These are phyloP conservation scores for Ericerus pela DNA, from an alignment of 1,140 invertebrate genomes.

Conservation along the genomic window DNA sequence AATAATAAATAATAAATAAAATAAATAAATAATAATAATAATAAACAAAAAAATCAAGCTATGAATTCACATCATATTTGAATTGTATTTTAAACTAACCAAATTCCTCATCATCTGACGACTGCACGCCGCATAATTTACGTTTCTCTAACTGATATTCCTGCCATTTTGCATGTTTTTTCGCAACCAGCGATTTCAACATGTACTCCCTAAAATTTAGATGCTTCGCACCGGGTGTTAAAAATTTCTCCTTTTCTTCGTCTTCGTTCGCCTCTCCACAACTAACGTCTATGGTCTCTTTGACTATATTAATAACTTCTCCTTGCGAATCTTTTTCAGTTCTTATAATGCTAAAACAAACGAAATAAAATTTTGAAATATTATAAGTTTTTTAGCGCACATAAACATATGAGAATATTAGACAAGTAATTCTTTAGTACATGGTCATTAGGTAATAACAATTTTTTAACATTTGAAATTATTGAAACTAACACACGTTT, in stretches of 20 bases:
- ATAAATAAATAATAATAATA: too few relatives aligned
- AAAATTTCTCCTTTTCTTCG: slow-evolving; percentile 26
- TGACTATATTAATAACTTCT: slow-evolving; percentile 15
- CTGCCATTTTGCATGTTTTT: background rate
- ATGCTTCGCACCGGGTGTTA: slow-evolving; percentile 44
- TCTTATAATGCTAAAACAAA: slow-evolving; percentile 16
- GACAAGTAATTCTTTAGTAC: too few relatives aligned
- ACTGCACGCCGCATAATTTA: background rate
- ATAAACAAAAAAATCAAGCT: too few relatives aligned
- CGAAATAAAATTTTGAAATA: too few relatives aligned
- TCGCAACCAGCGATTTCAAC: slow-evolving; percentile 15
- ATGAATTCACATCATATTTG: too few relatives aligned
- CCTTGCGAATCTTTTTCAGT: slow-evolving; percentile 16
- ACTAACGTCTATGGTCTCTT: slow-evolving; percentile 15
- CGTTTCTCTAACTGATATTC: background rate
- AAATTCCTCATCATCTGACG: background rate
- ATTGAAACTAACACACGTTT: too few relatives aligned
- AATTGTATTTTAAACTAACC: too few relatives aligned
- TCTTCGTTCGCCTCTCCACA: slow-evolving; percentile 19
- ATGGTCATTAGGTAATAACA: too few relatives aligned
- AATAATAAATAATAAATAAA: too few relatives aligned
- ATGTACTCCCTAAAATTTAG: slow-evolving; percentile 43
- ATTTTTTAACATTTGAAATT: too few relatives aligned
- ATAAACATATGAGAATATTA: too few relatives aligned
- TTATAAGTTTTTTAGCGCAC: too few relatives aligned